These are phyloP conservation scores for Psammodynastes pulverulentus DNA, from an alignment of 2,113 vertebrate species.

Conservation along the genomic window DNA sequence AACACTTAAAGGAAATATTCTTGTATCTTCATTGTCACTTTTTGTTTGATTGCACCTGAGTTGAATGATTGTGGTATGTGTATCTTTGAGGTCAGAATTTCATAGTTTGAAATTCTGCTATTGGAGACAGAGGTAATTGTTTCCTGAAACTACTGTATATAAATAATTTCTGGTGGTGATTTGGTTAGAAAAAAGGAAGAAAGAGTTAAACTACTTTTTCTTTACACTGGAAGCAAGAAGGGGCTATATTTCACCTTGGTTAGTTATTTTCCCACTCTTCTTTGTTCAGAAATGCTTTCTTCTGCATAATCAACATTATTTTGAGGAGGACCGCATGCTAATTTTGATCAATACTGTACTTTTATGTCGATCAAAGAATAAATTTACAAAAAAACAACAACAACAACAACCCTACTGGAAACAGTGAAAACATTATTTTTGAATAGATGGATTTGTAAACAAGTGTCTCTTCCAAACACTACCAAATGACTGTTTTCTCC, in stretches of 20 bases:
- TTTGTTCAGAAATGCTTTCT: neutral
- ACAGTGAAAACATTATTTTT: neutral
- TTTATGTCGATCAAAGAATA: neutral
- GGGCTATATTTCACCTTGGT: neutral
- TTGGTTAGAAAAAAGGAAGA: neutral
- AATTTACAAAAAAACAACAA: neutral
- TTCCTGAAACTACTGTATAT: neutral
- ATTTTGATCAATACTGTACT: neutral
- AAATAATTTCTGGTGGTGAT: neutral
- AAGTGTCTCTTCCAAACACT: neutral
- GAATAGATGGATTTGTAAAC: neutral
- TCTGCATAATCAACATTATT: neutral
- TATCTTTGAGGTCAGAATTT: neutral
- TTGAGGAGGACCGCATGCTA: neutral
- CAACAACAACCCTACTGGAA: neutral
- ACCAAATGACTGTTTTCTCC: neutral
- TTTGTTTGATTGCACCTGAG: neutral
- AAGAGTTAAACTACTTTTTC: neutral
- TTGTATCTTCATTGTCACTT: neutral
- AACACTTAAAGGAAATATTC: neutral
- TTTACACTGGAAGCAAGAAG: neutral
- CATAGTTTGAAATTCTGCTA: neutral
- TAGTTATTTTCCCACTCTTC: neutral
- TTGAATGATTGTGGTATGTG: neutral
- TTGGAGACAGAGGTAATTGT: neutral